phyloP scores from a whole-genome alignment of 2,888 invertebrate genomes.

The Perdita meconis region DNA sequence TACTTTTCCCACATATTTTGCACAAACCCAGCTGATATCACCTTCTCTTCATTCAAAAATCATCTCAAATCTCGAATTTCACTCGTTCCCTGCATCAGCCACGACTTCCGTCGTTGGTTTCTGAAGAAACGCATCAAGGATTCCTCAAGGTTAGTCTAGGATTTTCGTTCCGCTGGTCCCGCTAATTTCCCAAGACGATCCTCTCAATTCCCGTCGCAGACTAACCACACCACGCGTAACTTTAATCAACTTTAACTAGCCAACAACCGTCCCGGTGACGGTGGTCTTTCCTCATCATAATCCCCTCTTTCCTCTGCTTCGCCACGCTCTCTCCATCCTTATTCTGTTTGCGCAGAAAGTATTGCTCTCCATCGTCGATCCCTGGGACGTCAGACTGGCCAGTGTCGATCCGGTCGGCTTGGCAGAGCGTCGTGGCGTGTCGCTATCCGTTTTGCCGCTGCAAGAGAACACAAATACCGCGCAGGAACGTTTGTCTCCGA shows the following conservation, averaged over 20 bases:
- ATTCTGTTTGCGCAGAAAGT: conserved; percentile 66
- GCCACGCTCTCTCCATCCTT: conserved; percentile 49
- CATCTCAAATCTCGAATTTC: too few species aligned
- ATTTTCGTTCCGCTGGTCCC: background rate
- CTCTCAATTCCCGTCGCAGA: background rate
- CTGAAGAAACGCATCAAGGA: background rate
- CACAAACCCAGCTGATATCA: too few species aligned
- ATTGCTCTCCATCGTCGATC: conserved; percentile 82
- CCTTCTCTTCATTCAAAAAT: too few species aligned
- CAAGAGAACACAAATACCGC: conserved; percentile 19
- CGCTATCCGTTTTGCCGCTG: conserved; percentile 65
- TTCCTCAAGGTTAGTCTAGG: too few species aligned
- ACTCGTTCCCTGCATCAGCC: too few species aligned
- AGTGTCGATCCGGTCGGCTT: conserved; percentile 80
- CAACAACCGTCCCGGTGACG: conserved; percentile 71
- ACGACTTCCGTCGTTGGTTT: background rate
- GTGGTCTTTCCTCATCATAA: conserved; percentile 32
- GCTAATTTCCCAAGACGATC: conserved; percentile 1
- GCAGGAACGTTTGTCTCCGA: conserved; percentile 39
- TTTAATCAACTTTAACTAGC: conserved; percentile 75
- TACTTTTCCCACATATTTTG: too few species aligned
- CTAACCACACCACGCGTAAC: conserved; percentile 22
- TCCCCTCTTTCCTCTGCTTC: conserved; percentile 5
- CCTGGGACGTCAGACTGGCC: conserved; percentile 82
- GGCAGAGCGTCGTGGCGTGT: conserved; percentile 76